Conservation (phyloP, 30 jellyfish, hydroid and myxozoan genomes). For the Aurelia sp. region DNA sequence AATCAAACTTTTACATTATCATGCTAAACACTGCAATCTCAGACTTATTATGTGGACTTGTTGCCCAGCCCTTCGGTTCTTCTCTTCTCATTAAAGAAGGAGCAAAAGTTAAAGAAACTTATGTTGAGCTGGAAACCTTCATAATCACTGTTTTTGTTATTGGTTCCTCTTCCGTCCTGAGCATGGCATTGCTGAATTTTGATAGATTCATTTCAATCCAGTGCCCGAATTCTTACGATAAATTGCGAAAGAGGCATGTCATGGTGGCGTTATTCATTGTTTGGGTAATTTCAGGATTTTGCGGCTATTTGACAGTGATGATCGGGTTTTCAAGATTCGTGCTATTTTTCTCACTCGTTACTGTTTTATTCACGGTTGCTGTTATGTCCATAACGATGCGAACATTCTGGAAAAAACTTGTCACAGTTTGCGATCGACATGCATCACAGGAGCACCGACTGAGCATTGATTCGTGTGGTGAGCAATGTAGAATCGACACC, state of each 20-base stretch:
- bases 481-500: slow-evolving; percentile 49
- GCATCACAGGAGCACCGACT: slow-evolving; percentile 56
- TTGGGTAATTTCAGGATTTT: slow-evolving; percentile 43
- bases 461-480: slow-evolving; percentile 60
- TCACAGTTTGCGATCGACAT: slow-evolving; percentile 15
- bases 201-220: slow-evolving; percentile 71
- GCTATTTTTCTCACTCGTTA: slow-evolving; percentile 51
- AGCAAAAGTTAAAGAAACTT: not conserved
- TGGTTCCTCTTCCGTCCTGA: slow-evolving; percentile 66
- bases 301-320: slow-evolving; percentile 22
- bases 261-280: slow-evolving; percentile 6
- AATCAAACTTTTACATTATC: slow-evolving; percentile 54
- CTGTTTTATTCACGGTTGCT: slow-evolving; percentile 56
- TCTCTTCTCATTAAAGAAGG: slow-evolving; percentile 44
- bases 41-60: slow-evolving; percentile 47
- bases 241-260: slow-evolving; percentile 12
- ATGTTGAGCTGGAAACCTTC: slow-evolving; percentile 17
- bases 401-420: slow-evolving; percentile 68
- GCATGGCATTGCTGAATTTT: slow-evolving; percentile 73
- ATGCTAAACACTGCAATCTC: slow-evolving; percentile 70
- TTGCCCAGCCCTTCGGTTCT: slow-evolving; percentile 62
- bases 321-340: slow-evolving; percentile 43
- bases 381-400: slow-evolving; percentile 72
- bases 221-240: slow-evolving; percentile 26
- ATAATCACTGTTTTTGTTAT: slow-evolving; percentile 21